phyloP scores from a whole-genome alignment of 2,888 invertebrate species.

The Pecten maximus region DNA sequence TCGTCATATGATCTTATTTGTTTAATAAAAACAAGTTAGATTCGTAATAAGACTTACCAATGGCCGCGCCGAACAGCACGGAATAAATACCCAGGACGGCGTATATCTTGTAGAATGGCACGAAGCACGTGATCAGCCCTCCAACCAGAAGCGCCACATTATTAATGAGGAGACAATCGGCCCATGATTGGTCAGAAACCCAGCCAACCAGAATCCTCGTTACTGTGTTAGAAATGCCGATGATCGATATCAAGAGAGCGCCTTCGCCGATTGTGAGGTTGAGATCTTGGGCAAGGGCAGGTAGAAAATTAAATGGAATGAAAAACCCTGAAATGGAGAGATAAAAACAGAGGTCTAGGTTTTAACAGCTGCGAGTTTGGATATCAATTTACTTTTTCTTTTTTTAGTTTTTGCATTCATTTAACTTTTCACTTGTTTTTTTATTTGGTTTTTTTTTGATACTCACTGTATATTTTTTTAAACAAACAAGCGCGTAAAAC shows the following conservation, averaged over 20 bases:
- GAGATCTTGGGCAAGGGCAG: constrained; percentile 67
- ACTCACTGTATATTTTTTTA: too few relatives aligned
- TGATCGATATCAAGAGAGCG: constrained; percentile 64
- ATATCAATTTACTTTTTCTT: too few relatives aligned
- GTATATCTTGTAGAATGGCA: constrained; percentile 92
- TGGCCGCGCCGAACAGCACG: constrained; percentile 91
- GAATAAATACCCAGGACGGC: constrained; percentile 90
- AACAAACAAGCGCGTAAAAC: too few relatives aligned
- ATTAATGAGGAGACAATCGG: constrained; percentile 94
- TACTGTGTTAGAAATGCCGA: constrained; percentile 93
- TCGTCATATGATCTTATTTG: too few relatives aligned
- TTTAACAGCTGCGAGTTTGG: too few relatives aligned
- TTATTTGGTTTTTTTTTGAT: too few relatives aligned
- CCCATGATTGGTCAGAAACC: constrained; percentile 88
- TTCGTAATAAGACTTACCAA: constrained; percentile 71
- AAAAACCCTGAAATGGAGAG: constrained; percentile 90
- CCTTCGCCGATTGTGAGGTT: constrained; percentile 65
- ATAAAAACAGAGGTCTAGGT: constrained; percentile 36
- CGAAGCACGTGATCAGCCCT: constrained; percentile 91
- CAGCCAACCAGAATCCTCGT: constrained; percentile 96
- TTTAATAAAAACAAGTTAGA: neutral
- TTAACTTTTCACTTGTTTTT: too few relatives aligned
- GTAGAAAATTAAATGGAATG: constrained; percentile 93
- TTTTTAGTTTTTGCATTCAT: too few relatives aligned
- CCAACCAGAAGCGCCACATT: constrained; percentile 93